phyloP scores from a whole-genome alignment of 2,888 invertebrate genomes.

The Orchesellides sinensis region DNA sequence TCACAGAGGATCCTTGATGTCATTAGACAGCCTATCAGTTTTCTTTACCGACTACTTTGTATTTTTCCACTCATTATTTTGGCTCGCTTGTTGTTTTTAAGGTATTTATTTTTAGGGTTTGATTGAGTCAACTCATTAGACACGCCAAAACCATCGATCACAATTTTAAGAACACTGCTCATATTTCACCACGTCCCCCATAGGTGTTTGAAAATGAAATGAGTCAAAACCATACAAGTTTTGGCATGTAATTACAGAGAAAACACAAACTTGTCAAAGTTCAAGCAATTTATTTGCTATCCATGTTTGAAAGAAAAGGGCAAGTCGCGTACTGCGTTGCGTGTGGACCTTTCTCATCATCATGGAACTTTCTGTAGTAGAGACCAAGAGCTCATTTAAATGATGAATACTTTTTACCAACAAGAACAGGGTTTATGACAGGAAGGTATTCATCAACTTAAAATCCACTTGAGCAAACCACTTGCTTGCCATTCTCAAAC shows the following conservation, averaged over 20 bases:
- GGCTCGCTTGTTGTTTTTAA: too few relatives aligned
- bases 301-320: neutral
- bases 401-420: slow-evolving; percentile 11
- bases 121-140: too few relatives aligned
- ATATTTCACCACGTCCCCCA: neutral
- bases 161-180: too few relatives aligned
- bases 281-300: slow-evolving; percentile 26
- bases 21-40: too few relatives aligned
- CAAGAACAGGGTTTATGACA: slow-evolving; percentile 23
- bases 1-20: too few relatives aligned
- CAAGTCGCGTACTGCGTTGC: neutral
- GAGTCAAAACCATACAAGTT: slow-evolving; percentile 4
- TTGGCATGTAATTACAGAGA: slow-evolving; percentile 19
- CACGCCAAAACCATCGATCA: too few relatives aligned
- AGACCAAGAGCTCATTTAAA: slow-evolving; percentile 13
- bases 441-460: slow-evolving; percentile 25
- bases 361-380: slow-evolving; percentile 2
- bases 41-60: too few relatives aligned
- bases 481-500: neutral
- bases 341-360: neutral
- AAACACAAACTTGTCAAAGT: slow-evolving; percentile 29
- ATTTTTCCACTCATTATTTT: too few relatives aligned
- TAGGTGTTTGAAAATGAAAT: slow-evolving; percentile 14
- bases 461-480: slow-evolving; percentile 26
- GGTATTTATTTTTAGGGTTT: too few relatives aligned